Percentiles rank a stretch among this genome's conserved stretches.
Conservation (phyloP, 2,113 vertebrate genomes). For the Bufo bufo region DNA sequence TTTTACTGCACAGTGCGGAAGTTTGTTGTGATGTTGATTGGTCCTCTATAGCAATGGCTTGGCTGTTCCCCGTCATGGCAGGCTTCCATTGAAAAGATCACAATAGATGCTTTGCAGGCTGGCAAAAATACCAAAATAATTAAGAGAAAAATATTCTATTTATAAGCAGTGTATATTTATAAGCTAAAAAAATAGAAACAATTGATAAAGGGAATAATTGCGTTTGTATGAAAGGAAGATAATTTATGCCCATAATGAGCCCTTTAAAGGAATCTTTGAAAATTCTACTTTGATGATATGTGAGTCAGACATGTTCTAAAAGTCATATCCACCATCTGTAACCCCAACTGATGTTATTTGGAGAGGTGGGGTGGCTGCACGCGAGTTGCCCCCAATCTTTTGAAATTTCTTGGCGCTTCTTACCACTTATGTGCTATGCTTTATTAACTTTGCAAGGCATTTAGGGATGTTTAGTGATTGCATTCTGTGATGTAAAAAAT, state of each 20-base stretch:
- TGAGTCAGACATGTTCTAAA: not conserved
- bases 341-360: no score
- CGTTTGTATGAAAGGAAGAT: not conserved
- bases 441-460: no score
- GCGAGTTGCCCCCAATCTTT: no score
- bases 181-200: not conserved
- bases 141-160: constrained; percentile 33
- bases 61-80: constrained; percentile 51
- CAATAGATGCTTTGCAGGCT: constrained; percentile 43
- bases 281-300: not conserved
- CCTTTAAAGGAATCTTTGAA: not conserved
- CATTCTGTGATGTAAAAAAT: no score
- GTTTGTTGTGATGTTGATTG: constrained; percentile 48
- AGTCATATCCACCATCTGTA: not conserved
- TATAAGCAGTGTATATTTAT: constrained; percentile 27
- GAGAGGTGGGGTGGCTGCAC: no score
- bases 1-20: constrained; percentile 46
- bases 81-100: constrained; percentile 43
- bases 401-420: no score
- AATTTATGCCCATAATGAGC: not conserved
- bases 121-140: constrained; percentile 22
- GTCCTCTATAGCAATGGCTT: constrained; percentile 29
- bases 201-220: constrained; percentile 1
- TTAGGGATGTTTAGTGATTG: no score
- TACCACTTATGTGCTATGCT: no score